Conservation (phyloP, 2,797 vertebrate genomes). For the Poecilia velifera region DNA sequence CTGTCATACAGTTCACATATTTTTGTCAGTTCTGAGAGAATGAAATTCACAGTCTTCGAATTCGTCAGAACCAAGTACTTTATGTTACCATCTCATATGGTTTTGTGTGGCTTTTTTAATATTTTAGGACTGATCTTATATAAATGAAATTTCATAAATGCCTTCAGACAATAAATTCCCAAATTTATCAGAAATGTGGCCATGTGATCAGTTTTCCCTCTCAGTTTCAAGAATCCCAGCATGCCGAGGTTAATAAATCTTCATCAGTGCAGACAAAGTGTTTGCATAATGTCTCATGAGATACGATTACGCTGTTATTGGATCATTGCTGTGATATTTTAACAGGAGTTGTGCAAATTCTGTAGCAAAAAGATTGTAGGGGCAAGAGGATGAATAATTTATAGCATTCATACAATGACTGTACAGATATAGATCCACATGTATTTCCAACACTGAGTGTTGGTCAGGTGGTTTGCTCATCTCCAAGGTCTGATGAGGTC, state of each 20-base stretch:
- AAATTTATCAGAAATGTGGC: background rate
- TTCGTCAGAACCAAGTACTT: background rate
- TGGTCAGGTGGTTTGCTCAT: constrained; percentile 19
- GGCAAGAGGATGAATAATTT: background rate
- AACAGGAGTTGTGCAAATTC: background rate
- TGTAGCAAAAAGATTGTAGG: background rate
- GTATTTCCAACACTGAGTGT: constrained; percentile 17
- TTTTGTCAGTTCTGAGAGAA: background rate
- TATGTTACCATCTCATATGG: background rate
- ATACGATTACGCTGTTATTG: background rate
- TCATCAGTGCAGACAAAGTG: background rate
- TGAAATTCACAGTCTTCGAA: background rate
- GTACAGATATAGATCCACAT: constrained; percentile 17
- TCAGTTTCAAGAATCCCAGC: background rate
- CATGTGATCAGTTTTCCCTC: background rate
- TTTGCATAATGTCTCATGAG: background rate
- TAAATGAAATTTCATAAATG: background rate
- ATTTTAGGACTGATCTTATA: background rate
- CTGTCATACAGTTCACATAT: background rate
- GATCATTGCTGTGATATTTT: background rate
- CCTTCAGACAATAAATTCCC: background rate
- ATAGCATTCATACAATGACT: background rate
- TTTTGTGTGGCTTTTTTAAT: background rate
- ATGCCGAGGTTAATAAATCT: background rate
- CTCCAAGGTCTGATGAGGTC: constrained; percentile 49